These are phyloP conservation scores for Capra hircus DNA, from an alignment of 2,113 vertebrate genomes.

Conservation along the genomic window DNA sequence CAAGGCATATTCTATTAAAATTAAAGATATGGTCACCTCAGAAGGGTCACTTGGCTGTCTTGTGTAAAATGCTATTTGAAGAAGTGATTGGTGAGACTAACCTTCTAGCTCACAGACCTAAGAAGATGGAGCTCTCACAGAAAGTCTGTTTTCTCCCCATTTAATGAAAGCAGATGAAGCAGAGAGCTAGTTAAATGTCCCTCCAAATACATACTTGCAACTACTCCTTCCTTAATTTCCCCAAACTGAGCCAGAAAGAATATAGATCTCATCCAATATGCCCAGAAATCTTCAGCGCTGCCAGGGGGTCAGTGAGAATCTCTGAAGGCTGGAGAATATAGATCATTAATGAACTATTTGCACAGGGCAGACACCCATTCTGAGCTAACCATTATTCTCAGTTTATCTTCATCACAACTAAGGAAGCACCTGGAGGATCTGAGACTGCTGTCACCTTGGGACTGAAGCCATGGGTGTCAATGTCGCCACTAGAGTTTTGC, in stretches of 20 bases:
- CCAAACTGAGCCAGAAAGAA: not conserved
- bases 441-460: not conserved
- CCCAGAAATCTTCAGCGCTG: not conserved
- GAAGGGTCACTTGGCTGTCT: not conserved
- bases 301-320: not conserved
- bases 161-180: not conserved
- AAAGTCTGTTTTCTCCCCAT: not conserved
- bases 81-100: not conserved
- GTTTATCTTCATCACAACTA: not conserved
- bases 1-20: not conserved
- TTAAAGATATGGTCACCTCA: not conserved
- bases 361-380: not conserved
- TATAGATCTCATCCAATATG: not conserved
- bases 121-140: not conserved
- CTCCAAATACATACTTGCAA: not conserved
- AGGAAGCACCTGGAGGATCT: not conserved
- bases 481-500: accelerated
- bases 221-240: not conserved
- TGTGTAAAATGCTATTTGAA: not conserved
- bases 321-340: not conserved
- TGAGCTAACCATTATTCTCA: not conserved
- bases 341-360: not conserved
- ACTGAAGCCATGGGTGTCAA: not conserved
- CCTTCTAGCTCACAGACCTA: not conserved
- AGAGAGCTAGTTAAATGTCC: not conserved